Evolutionary conservation across 1,140 invertebrate species (phyloP), one percentile per base, ranked within the genome.

Genomic region (Galendromus occidentalis): DNA sequence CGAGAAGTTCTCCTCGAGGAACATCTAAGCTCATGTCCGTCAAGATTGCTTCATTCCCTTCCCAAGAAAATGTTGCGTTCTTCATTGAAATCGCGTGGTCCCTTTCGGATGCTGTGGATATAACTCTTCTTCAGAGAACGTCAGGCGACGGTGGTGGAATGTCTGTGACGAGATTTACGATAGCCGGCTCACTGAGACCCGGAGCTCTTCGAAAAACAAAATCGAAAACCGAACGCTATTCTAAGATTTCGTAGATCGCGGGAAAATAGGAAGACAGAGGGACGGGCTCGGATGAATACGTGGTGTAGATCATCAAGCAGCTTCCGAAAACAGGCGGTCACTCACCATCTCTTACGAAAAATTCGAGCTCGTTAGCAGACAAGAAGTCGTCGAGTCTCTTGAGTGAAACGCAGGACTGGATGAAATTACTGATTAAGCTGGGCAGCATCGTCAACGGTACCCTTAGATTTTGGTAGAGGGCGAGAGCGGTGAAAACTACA

Each of bases 381-480:
- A 77, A 65, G 64, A 71, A 77, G 29, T 71, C 72, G 66, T 76
- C 74, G 33, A 77, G 67, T 28, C 76, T 66, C 66, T 75, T 74
- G 9, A 76, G 63, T 64, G 73, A 74, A 25, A 77, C 76, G 42
- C 63, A 65, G 41, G 51, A 45, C 68, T 75, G 68, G 33, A 84
- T 33, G 18, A 64, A 63, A 12, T 64, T 25, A 17, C 55, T 22
- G 30, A 64, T 39, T 18, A 59, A 65, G 12, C 17, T 64, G 5
- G 63, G 63, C 4, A 64, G 33, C 18, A n/a, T 65, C 14, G 74
- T 73, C 64, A 83, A 79, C 71, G 93, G 92, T 77, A 95, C 93
- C 74, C 91, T 83, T 70, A 98, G 83, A 71, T 82, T 77, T 71
- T 83, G 81, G 71, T 82, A 82, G 6, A 83, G 71, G 14, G 80